These are phyloP conservation scores for Paramuricea clavata DNA, from an alignment of 92 coral and sea anemone genomes.

Conservation along the genomic window DNA sequence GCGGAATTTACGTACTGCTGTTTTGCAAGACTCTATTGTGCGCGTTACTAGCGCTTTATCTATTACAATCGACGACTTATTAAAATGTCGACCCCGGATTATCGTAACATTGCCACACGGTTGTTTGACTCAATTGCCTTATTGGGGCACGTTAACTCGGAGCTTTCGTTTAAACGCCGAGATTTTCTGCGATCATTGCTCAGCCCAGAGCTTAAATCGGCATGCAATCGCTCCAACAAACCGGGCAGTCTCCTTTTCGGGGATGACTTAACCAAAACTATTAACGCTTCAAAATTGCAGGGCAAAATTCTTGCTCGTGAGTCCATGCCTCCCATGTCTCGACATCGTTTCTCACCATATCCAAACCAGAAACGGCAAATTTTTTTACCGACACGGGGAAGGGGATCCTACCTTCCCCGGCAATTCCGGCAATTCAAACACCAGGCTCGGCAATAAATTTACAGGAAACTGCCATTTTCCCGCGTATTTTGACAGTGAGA, in stretches of 20 bases:
- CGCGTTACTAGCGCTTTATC: not conserved
- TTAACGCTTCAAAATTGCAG: constrained; percentile 7
- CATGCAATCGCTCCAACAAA: constrained; percentile 42
- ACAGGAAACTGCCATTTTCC: not conserved
- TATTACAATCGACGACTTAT: not conserved
- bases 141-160: constrained; percentile 57
- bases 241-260: constrained; percentile 61
- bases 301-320: not conserved
- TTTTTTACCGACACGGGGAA: not conserved
- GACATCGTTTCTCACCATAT: not conserved
- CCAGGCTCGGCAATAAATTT: not conserved
- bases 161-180: constrained; percentile 60
- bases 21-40: not conserved
- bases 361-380: not conserved
- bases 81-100: constrained; percentile 40
- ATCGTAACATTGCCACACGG: constrained; percentile 28
- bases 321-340: not conserved
- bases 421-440: not conserved
- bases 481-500: not conserved
- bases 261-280: constrained; percentile 56
- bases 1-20: not conserved
- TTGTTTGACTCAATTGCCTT: constrained; percentile 64
- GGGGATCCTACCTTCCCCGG: not conserved
- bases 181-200: constrained; percentile 55
- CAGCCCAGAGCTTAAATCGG: constrained; percentile 46